phyloP scores from a whole-genome alignment of 2,797 vertebrate genomes.

The Sarcophilus harrisii region DNA sequence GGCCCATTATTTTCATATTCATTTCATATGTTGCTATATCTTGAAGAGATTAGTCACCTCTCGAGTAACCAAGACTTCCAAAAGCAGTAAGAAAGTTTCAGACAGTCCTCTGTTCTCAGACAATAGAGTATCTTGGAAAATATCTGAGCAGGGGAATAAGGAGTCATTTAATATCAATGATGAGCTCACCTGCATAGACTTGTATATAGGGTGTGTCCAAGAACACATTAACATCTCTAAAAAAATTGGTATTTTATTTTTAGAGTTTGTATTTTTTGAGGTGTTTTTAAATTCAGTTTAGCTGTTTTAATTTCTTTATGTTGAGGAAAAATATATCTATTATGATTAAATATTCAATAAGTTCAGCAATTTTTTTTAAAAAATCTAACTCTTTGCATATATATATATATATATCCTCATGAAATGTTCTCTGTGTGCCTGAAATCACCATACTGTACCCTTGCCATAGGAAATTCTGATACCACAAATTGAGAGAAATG shows the following conservation, averaged over 20 bases:
- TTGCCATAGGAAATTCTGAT: background rate
- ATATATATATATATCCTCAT: background rate
- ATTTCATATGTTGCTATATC: background rate
- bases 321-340: background rate
- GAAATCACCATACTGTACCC: background rate
- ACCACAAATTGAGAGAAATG: background rate
- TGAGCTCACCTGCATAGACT: background rate
- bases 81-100: background rate
- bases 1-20: background rate
- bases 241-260: background rate
- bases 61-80: background rate
- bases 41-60: background rate
- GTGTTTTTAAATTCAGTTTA: background rate
- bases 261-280: background rate
- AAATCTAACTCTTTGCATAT: background rate
- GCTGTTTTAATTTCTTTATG: background rate
- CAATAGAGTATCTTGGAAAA: background rate
- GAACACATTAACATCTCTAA: background rate
- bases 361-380: background rate
- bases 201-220: background rate
- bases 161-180: background rate
- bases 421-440: background rate
- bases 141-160: background rate
- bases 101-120: background rate
- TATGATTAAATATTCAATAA: background rate